phyloP scores from a whole-genome alignment of 2,113 vertebrate species.

The Seriola quinqueradiata region DNA sequence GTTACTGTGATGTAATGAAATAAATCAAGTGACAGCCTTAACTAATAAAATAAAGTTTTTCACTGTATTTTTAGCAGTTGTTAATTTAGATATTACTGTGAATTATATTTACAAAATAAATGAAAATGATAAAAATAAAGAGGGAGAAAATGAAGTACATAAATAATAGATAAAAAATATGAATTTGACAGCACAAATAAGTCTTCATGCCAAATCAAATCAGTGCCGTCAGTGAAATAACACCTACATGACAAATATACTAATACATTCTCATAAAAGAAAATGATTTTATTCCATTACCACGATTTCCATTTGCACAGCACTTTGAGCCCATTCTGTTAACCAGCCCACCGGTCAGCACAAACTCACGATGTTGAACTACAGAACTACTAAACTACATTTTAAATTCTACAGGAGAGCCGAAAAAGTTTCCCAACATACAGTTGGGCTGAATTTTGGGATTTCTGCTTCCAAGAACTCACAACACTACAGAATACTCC shows the following conservation, averaged over 20 bases:
- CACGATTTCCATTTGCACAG: not conserved
- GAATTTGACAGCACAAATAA: no score
- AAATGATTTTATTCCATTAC: no score
- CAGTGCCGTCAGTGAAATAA: not conserved
- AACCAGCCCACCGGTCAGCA: not conserved
- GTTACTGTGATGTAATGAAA: no score
- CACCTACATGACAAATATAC: not conserved
- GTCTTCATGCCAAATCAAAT: not conserved
- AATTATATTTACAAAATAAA: conserved; percentile 5
- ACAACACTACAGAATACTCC: not conserved
- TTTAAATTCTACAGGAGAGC: no score
- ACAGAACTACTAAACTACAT: no score
- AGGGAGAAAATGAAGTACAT: not conserved
- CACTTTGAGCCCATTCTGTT: no score
- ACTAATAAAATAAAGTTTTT: not conserved
- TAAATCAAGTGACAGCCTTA: not conserved
- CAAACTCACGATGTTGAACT: not conserved
- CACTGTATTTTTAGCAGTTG: not conserved
- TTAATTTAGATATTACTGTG: not conserved
- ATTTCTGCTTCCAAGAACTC: not conserved
- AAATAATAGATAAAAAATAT: not conserved
- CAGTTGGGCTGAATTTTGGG: not conserved
- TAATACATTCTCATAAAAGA: not conserved
- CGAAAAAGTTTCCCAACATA: not conserved
- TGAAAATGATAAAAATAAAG: not conserved